Percentiles rank a stretch among this genome's conserved stretches.
Conservation (phyloP, 2,888 invertebrate genomes). For the Nymphalis polychloros region DNA sequence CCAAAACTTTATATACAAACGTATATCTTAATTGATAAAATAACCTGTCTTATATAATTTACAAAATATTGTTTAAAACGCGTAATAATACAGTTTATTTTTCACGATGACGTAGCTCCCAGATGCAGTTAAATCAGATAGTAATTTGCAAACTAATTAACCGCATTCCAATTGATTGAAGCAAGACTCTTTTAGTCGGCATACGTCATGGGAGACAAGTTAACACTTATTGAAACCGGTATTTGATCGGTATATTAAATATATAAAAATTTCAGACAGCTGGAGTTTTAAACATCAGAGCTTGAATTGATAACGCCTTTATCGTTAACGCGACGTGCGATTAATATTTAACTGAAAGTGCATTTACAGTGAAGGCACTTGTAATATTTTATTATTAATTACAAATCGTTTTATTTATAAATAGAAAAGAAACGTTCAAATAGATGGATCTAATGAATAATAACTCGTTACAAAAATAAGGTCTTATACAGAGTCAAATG, state of each 20-base stretch:
- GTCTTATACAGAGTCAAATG: too few relatives aligned
- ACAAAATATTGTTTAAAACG: not conserved
- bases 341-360: not conserved
- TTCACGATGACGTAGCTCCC: slow-evolving; percentile 20
- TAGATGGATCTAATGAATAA: not conserved
- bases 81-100: not conserved
- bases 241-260: slow-evolving; percentile 24
- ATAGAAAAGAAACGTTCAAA: too few relatives aligned
- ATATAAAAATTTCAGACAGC: slow-evolving; percentile 21
- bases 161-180: slow-evolving; percentile 41
- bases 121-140: slow-evolving; percentile 37
- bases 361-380: not conserved
- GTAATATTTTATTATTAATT: too few relatives aligned
- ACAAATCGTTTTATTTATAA: not conserved
- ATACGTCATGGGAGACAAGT: slow-evolving; percentile 41
- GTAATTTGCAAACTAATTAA: slow-evolving; percentile 45
- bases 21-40: too few relatives aligned
- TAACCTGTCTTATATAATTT: too few relatives aligned
- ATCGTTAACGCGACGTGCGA: slow-evolving; percentile 4
- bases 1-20: too few relatives aligned
- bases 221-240: slow-evolving; percentile 29
- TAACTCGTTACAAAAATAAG: not conserved
- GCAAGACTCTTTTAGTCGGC: slow-evolving; percentile 40
- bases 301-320: slow-evolving; percentile 18
- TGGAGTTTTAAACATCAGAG: slow-evolving; percentile 11